Percentiles rank a stretch among this genome's conserved stretches.
phyloP scores from a whole-genome alignment of 2,888 invertebrate species.

The Ophion ellenae region DNA sequence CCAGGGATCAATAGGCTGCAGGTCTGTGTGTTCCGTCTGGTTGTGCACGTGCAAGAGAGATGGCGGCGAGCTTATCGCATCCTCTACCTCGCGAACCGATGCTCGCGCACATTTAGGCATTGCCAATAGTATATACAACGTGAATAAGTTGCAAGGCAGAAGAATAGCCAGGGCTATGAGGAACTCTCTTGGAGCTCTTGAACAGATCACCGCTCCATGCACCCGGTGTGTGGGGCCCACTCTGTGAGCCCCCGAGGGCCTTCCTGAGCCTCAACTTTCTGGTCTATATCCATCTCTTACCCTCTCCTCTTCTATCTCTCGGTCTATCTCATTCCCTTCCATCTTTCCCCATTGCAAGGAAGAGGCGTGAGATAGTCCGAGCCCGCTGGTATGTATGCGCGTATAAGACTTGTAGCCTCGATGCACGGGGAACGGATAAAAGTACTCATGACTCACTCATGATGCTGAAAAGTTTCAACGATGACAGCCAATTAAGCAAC shows the following conservation, averaged over 20 bases:
- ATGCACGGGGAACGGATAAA: slow-evolving; percentile 30
- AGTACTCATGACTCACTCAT: slow-evolving; percentile 57
- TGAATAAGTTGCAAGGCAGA: slow-evolving; percentile 25
- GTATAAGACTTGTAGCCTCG: slow-evolving; percentile 29
- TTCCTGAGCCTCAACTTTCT: slow-evolving; percentile 35
- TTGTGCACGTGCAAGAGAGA: slow-evolving; percentile 14
- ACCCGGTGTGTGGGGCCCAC: slow-evolving; percentile 54
- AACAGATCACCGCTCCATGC: slow-evolving; percentile 56
- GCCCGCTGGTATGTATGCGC: slow-evolving; percentile 29
- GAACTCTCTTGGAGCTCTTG: slow-evolving; percentile 51
- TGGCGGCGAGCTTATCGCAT: slow-evolving; percentile 54
- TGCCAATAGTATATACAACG: slow-evolving; percentile 52
- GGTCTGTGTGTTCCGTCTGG: slow-evolving; percentile 9
- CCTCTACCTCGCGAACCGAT: slow-evolving; percentile 35
- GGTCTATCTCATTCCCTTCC: slow-evolving; percentile 16
- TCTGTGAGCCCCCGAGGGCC: slow-evolving; percentile 50
- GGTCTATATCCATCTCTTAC: slow-evolving; percentile 38
- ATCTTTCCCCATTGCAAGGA: slow-evolving; percentile 25
- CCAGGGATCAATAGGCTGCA: slow-evolving; percentile 49
- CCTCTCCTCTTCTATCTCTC: slow-evolving; percentile 26
- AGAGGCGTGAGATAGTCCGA: slow-evolving; percentile 59
- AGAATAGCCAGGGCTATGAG: slow-evolving; percentile 60
- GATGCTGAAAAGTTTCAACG: slow-evolving; percentile 53
- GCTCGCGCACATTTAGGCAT: slow-evolving; percentile 57
- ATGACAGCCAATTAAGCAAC: slow-evolving; percentile 63